Evolutionary conservation across 1,140 invertebrate genomes (phyloP), one percentile per base, ranked within the genome.

Genomic region (Akabosia matsudoensis): DNA sequence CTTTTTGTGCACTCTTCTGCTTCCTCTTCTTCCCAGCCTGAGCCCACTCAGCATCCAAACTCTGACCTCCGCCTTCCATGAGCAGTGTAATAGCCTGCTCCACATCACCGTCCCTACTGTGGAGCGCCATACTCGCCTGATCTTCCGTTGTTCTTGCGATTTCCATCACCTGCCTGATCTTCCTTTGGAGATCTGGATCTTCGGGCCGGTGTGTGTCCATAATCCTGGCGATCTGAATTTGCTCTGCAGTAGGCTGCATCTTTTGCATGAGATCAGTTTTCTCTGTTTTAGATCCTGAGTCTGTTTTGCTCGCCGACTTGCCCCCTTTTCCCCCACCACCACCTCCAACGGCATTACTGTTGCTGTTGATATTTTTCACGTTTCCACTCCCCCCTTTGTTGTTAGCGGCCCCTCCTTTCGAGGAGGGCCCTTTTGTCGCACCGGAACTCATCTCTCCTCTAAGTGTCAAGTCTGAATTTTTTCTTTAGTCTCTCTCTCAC

Each of bases 31-130:
- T 80, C 2, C 45, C 45, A 10, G 78, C 70, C 45, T 72, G 70
- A 72, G 70, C 78, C 79, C 79, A 82, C 61, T 82, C 81, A 74
- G 78, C 74, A 26, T 79, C 78, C 61, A 82, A 54, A 28, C 74
- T 75, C 71, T 78, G 67, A 52, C 78, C 74, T 10, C 81, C 76
- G 26, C 76, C 79, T 33, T 80, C 79, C 37, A 76, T 78, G 22
- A 82, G 74, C 34, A 82, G 77, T 76, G 80, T 81, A 28, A 81
- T 81, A 31, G 80, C 80, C 74, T 79, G 86, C 81, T 90, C 88
- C 76, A 92, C 84, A 84, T 94, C 92, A 82, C 92, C 90, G 83
- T 93, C 91, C 33, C 91, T 91, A 84, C 93, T 92, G 83, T 93
- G 91, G 18, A 95, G 88, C 75, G 92, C 92, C 84, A 91, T 90